phyloP scores from a whole-genome alignment of 2,797 vertebrate genomes.

The Poecilia velifera region DNA sequence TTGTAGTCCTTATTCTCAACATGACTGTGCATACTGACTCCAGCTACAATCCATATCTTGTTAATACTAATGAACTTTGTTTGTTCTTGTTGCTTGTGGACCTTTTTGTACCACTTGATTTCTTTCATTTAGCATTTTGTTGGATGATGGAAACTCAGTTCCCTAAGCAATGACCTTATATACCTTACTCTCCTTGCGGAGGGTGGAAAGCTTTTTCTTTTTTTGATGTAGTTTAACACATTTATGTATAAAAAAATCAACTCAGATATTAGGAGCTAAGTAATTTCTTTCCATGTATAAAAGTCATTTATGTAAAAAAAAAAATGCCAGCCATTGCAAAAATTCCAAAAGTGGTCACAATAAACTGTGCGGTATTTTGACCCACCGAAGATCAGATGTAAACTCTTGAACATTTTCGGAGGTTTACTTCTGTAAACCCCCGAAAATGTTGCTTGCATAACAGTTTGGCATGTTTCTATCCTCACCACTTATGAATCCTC shows the following conservation, averaged over 20 bases:
- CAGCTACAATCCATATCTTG: not conserved
- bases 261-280: not conserved
- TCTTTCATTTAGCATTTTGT: not conserved
- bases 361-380: conserved; percentile 14
- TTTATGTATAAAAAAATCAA: not conserved
- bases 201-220: not conserved
- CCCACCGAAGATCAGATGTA: no score
- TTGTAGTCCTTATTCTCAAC: not conserved
- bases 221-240: not conserved
- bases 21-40: not conserved
- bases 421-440: conserved; percentile 32
- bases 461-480: conserved; percentile 54
- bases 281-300: not conserved
- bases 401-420: no score
- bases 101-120: not conserved
- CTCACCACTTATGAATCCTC: conserved; percentile 61
- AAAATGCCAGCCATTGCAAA: conserved; percentile 16
- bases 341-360: conserved; percentile 11
- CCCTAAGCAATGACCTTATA: not conserved
- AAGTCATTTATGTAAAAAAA: not conserved
- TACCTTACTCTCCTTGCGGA: not conserved
- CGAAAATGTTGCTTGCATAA: conserved; percentile 56
- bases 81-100: not conserved
- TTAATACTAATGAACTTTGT: not conserved
- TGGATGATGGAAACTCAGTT: not conserved